Evolutionary conservation across 2,113 vertebrate species (phyloP).

Genomic region (Otolemur garnettii): DNA sequence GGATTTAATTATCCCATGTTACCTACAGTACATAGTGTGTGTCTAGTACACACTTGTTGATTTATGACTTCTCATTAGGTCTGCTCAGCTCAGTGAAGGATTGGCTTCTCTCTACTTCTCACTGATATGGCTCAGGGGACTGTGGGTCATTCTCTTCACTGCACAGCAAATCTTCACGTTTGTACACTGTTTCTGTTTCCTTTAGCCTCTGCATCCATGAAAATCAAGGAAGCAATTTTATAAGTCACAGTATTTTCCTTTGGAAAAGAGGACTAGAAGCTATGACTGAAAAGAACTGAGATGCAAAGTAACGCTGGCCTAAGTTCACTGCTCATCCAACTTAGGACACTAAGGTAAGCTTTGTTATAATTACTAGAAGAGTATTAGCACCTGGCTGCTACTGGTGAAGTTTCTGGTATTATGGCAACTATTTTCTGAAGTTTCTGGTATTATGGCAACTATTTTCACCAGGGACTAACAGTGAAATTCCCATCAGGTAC

Average conservation of each 20-base stretch:
- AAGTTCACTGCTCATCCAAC: conserved; percentile 11
- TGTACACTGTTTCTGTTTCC: background rate
- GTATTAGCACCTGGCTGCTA: background rate
- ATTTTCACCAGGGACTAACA: background rate
- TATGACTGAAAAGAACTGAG: conserved; percentile 26
- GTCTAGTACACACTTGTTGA: background rate
- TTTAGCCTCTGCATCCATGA: background rate
- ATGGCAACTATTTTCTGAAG: background rate
- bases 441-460: background rate
- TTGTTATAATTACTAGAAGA: background rate
- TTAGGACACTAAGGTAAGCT: background rate
- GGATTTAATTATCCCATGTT: background rate
- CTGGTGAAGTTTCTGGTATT: background rate
- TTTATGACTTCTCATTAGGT: conserved; percentile 11
- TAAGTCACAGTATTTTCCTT: background rate
- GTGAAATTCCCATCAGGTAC: background rate
- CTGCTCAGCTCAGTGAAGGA: conserved; percentile 6
- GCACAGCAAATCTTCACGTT: conserved; percentile 33
- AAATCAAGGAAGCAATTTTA: conserved; percentile 51
- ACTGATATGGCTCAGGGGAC: background rate
- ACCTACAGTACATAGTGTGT: background rate
- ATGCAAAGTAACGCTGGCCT: conserved; percentile 17
- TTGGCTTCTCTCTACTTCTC: conserved; percentile 36
- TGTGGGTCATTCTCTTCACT: background rate
- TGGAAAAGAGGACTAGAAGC: conserved; percentile 28